These are phyloP conservation scores for Mirza zaza DNA, from an alignment of 2,113 vertebrate genomes.

Conservation along the genomic window DNA sequence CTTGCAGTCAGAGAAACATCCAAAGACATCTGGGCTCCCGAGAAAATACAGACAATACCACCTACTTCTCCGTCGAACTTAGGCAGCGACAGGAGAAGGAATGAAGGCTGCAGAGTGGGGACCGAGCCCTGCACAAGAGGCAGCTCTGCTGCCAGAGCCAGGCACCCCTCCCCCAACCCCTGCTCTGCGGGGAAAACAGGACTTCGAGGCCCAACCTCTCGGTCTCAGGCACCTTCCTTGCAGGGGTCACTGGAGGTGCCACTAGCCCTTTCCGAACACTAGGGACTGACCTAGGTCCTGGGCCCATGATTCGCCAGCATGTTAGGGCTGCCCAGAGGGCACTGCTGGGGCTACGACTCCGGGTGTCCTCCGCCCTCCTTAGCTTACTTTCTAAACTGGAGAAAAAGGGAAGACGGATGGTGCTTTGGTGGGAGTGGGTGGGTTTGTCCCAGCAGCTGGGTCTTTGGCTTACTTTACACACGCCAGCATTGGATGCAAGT, in stretches of 20 bases:
- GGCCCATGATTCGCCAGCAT: fast-evolving
- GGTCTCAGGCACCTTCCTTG: background rate
- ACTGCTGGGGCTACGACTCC: background rate
- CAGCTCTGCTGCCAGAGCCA: fast-evolving
- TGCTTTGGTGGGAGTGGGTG: background rate
- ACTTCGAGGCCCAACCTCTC: fast-evolving
- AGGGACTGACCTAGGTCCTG: background rate
- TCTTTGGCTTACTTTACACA: background rate
- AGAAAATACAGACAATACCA: background rate
- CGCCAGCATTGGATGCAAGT: fast-evolving
- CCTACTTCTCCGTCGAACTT: background rate
- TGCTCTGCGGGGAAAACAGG: fast-evolving
- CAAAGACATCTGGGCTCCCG: slow-evolving; percentile 28
- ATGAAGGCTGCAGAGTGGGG: background rate
- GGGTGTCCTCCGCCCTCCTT: fast-evolving
- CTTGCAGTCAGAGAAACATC: background rate
- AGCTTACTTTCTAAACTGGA: background rate
- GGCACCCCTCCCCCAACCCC: background rate
- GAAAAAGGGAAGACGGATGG: background rate
- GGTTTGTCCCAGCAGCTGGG: background rate
- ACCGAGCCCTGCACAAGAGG: fast-evolving
- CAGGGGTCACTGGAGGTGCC: no score
- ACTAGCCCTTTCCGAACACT: background rate
- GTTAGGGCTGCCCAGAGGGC: background rate
- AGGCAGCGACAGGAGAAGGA: background rate